Base-by-base conservation (phyloP, 2,797 vertebrate genomes). In the Fratercula arctica region DNA sequence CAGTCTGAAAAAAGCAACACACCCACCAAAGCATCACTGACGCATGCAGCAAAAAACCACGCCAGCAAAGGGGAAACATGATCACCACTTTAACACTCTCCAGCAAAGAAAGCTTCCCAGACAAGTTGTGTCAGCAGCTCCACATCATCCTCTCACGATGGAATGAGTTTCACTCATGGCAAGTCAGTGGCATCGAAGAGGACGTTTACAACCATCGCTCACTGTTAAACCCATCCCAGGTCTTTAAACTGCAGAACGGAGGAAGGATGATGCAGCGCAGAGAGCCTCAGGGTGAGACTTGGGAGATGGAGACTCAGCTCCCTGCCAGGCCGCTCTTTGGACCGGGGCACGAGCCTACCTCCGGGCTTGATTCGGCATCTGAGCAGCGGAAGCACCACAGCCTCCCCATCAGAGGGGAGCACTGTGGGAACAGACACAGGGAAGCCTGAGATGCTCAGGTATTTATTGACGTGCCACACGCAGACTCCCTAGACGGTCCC, bases 131-230 rank as follows among this genome's bases (percentile, higher is more conserved):
- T 28, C 68, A 78, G 68, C 78, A 77, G 39, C 50, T 83, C 53
- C 80, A 48, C 39, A 39, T 63, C 39, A 90, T 51, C 91, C 39
- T 74, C 72, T 56, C 85, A 35, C 0, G 1, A 37, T 10, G 24
- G n/a, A 80, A 56, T 1, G 4, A 41, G 21, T 31, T 75, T 81
- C 68, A 57, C 59, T 92, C 10, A 0, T 28, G 46, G 76, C 16
- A 64, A 61, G 53, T 17, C 3, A 3, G 7, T 4, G 33, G 51
- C 43, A 54, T 0, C 9, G 4, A 84, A 76, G n/a, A 87, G 51
- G 43, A 60, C 1, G 0, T 31, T n/a, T 45, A 37, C 1, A 4
- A 17, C 39, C 3, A 3, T 4, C 0, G 0, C 19, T 77, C 69
- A 43, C 70, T 15, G 39, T 50, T 53, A 64, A 81, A 41, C 31